Evolutionary conservation across 1,140 invertebrate species (phyloP).

Genomic region (Drosophila nikananu): DNA sequence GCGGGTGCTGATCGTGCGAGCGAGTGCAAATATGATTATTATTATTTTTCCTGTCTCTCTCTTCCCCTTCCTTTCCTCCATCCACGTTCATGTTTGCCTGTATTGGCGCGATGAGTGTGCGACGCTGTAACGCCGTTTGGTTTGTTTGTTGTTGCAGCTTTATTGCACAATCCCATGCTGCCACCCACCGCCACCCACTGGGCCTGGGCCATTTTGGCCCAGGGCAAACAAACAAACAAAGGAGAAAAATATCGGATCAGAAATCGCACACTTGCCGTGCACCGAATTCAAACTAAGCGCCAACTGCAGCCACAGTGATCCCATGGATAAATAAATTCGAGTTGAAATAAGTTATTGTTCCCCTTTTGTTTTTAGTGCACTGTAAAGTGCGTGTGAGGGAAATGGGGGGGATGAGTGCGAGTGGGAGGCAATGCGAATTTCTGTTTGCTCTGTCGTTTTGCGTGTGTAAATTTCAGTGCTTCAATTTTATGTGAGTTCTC

Average conservation of each 20-base stretch:
- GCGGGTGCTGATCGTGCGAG: slow-evolving; percentile 40
- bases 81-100: slow-evolving; percentile 19
- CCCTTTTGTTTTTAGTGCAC: slow-evolving; percentile 11
- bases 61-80: neutral
- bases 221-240: slow-evolving; percentile 19
- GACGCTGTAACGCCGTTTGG: slow-evolving; percentile 57
- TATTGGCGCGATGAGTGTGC: slow-evolving; percentile 29
- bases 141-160: slow-evolving; percentile 72
- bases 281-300: slow-evolving; percentile 15
- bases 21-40: slow-evolving; percentile 64
- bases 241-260: slow-evolving; percentile 16
- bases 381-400: slow-evolving; percentile 20
- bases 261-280: slow-evolving; percentile 35
- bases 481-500: slow-evolving; percentile 62
- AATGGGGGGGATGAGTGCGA: neutral
- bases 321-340: neutral
- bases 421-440: slow-evolving; percentile 22
- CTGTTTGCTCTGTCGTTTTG: slow-evolving; percentile 43
- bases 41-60: slow-evolving; percentile 4
- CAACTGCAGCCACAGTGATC: slow-evolving; percentile 21
- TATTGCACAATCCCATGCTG: slow-evolving; percentile 70
- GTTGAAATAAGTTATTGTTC: neutral
- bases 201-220: neutral
- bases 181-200: slow-evolving; percentile 35
- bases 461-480: slow-evolving; percentile 71